Evolutionary conservation across 2,113 vertebrate species (phyloP), one percentile per base, ranked within the genome.

Genomic region (Megaceryle maxima): DNA sequence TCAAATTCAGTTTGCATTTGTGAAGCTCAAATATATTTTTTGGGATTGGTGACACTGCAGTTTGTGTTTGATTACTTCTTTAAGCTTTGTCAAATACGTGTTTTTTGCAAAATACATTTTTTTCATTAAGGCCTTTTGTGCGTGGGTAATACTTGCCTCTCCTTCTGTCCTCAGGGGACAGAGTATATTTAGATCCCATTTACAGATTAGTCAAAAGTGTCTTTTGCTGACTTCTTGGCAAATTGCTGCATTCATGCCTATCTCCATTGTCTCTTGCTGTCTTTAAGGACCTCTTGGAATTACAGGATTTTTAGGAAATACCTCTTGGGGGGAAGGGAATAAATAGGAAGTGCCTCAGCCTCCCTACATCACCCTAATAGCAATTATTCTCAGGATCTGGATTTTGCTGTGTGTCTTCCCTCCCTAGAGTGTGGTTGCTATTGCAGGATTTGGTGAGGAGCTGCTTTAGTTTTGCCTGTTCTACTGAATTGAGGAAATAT

Each of bases 311-410:
- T 84, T 68, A 43, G 41, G 68, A 92, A 67, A 18, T 77, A 37
- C 1, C 8, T 80, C 44, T 25, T 56, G 31, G 2, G 2, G 1
- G 8, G 1, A 0, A 0, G 1, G 2, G 35, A 83, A 37, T 80
- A 57, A 88, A 31, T 12, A 74, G 11, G 11, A 90, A 68, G 17
- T 77, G 26, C 20, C 7, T 63, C 14, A 39, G 1, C 20, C 5
- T 86, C 39, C 19, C 16, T 74, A 0, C 10, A 1, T 83, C 20
- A 31, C 46, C 10, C 50, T 72, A 79, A 21, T 60, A 84, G 48
- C 16, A 55, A 26, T 68, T 91, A 9, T 57, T 67, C 3, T 88
- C 59, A 46, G 11, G 24, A 46, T 43, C 16, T 64, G 46, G n/a
- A 20, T 76, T 83, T 76, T 68, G 9, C 22, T 72, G 3, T 5